A percentile compares a stretch with the other conserved stretches of the same genome.
Conservation (phyloP, 2,797 vertebrate genomes). For the Amblyopsis hoosieri region DNA sequence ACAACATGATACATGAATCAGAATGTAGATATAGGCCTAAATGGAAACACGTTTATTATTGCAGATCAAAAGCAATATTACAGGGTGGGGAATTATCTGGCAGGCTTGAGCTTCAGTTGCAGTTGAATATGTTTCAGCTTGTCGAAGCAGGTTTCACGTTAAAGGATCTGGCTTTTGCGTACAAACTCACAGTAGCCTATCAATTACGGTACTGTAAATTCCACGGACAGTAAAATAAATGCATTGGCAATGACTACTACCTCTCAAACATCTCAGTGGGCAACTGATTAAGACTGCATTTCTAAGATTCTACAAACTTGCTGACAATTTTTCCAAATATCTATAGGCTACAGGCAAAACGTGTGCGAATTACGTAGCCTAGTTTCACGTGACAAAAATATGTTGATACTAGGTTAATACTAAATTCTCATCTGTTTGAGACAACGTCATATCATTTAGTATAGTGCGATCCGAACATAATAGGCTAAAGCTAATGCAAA, state of each 20-base stretch:
- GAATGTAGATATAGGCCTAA: neutral
- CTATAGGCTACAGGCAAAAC: too few species aligned
- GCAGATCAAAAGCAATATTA: conserved; percentile 27
- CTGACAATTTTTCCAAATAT: too few species aligned
- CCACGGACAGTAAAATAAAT: neutral
- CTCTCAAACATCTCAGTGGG: too few species aligned
- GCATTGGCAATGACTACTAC: too few species aligned
- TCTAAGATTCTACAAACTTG: too few species aligned
- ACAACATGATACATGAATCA: neutral
- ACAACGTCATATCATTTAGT: neutral
- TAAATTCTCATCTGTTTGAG: neutral
- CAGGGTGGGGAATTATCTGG: conserved; percentile 41
- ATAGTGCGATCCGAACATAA: neutral
- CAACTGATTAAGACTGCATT: too few species aligned
- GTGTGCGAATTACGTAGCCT: too few species aligned
- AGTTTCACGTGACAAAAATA: neutral
- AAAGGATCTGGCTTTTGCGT: conserved; percentile 32
- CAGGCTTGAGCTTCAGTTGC: conserved; percentile 7
- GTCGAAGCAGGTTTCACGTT: conserved; percentile 47
- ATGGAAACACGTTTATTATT: conserved; percentile 12
- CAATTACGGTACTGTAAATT: neutral
- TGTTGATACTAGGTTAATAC: neutral
- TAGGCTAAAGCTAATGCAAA: neutral
- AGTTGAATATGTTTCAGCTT: conserved; percentile 64
- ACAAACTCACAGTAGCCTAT: conserved; percentile 4